Evolutionary conservation across 2,797 vertebrate species (phyloP), one percentile per base, ranked within the genome.

Genomic region (Phataginus tricuspis): DNA sequence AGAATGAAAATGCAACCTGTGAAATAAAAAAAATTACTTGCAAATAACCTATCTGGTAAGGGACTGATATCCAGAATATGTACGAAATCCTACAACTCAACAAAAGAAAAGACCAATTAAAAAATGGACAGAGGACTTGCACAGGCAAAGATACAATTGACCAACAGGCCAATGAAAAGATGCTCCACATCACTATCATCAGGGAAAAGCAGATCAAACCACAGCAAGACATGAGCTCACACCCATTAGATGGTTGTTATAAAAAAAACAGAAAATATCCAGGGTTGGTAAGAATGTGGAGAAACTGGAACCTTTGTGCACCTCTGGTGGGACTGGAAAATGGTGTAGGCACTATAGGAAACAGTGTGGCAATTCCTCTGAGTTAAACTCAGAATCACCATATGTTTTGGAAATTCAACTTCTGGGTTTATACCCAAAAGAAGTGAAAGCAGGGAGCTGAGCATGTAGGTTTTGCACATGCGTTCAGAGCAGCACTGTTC

Each of bases 401-500:
- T 2, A 4, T 23, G 16, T n/a, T 15, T 14, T 55, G 53, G 53
- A 42, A 63, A 86, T n/a, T 15, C 74, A 42, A 71, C 77, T 37
- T 69, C 39, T 25, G 4, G 31, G 39, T 61, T 82, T 72, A 31
- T 12, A 49, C 2, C 18, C 7, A 31, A 80, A 80, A 80, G 51
- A 66, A 68, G 21, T 2, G 16, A 61, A 34, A 61, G 77, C 53
- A 37, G 39, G 64, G 37, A 82, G 49, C 11, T 4, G 0, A 78
- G 49, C 25, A 59, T 3, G 27, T 31, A 37, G 9, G 13, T n/a
- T 27, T 21, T 12, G 27, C 37, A 55, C 34, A 29, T 2, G 4
- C 0, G 2, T 72, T 9, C 25, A 2, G 3, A 3, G 37, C 23
- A 4, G 23, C 37, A 12, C 5, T 23, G 12, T 15, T 15, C 23